Base-by-base conservation (phyloP, 2,888 invertebrate species). In the Tuta absoluta region DNA sequence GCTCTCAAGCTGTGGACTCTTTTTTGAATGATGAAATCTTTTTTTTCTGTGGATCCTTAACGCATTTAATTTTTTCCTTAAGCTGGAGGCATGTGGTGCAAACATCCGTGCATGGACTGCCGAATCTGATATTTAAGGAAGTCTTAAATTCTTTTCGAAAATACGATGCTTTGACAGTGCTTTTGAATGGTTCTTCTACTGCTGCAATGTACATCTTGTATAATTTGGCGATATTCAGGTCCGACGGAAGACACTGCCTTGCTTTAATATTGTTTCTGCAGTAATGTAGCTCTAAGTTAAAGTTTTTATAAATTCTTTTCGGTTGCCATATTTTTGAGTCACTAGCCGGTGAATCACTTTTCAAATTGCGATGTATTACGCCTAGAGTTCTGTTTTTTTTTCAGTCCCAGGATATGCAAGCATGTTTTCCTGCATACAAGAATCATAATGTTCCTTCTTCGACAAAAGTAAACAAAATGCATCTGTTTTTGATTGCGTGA, bases 121-220 rank as follows among this genome's bases (percentile, higher is more conserved):
- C 73, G 62, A 75, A 74, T 59, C 70, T 72, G 65, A 73, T 67
- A 66, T 72, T 71, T 65, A 68, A 72, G 23, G 61, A 56, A 28
- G 65, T 72, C 59, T 72, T 72, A 66, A 72, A 73, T 63, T 69
- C 68, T 66, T 48, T 66, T 66, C 72, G 45, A 64, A 73, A 72
- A 66, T 69, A 71, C 62, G 67, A 68, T 65, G 57, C 58, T 62
- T 67, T 65, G 24, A 66, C 59, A 58, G n/a, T n/a, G n/a, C 41
- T 57, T 49, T 63, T 48, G 53, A 17, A 24, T 65, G 45, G 12
- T 14, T 51, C 59, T 49, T 48, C 63, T 24, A 63, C 67, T 67
- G 64, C 65, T 33, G 37, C 61, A 37, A 57, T 68, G 64, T 65
- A 71, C 69, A 71, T 68, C 66, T 62, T 67, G 63, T 66, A 68